Evolutionary conservation across 2,888 invertebrate genomes (phyloP).

Genomic region (Hypomecis punctinalis): DNA sequence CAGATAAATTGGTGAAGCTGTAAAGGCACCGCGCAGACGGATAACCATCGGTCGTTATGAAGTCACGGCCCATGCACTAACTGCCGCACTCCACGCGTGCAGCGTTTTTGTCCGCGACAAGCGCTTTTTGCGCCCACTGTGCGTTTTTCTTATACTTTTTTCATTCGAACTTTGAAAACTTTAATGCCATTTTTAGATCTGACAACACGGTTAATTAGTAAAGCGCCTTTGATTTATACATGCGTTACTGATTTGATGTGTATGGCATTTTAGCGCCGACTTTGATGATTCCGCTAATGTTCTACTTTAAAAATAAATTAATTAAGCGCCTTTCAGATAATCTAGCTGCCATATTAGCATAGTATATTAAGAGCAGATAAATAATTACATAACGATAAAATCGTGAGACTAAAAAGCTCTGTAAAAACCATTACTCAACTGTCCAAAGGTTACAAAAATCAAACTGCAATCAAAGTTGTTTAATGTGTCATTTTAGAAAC

Average conservation of each 20-base stretch:
- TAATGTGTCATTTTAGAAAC: slow-evolving; percentile 10
- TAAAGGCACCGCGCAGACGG: slow-evolving; percentile 55
- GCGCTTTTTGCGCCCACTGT: slow-evolving; percentile 54
- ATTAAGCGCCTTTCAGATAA: background rate
- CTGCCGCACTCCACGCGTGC: slow-evolving; percentile 76
- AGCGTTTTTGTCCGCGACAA: slow-evolving; percentile 51
- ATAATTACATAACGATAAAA: background rate
- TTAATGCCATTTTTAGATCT: slow-evolving; percentile 46
- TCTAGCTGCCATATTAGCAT: background rate
- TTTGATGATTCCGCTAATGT: slow-evolving; percentile 60
- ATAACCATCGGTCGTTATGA: slow-evolving; percentile 79
- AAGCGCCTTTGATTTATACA: slow-evolving; percentile 77
- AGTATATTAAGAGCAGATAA: background rate
- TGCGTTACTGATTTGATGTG: slow-evolving; percentile 49
- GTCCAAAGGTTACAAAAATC: slow-evolving; percentile 1
- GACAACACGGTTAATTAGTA: slow-evolving; percentile 54
- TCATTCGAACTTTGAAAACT: slow-evolving; percentile 52
- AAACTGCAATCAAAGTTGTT: slow-evolving; percentile 11
- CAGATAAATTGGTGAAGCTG: background rate
- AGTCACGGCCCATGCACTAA: slow-evolving; percentile 80
- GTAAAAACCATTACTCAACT: background rate
- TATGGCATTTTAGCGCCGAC: slow-evolving; percentile 70
- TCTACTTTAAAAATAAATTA: slow-evolving; percentile 1
- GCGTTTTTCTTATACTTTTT: slow-evolving; percentile 48
- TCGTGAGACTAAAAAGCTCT: background rate